phyloP scores from a whole-genome alignment of 2,113 vertebrate species.

The Gallinago paraguaiae region DNA sequence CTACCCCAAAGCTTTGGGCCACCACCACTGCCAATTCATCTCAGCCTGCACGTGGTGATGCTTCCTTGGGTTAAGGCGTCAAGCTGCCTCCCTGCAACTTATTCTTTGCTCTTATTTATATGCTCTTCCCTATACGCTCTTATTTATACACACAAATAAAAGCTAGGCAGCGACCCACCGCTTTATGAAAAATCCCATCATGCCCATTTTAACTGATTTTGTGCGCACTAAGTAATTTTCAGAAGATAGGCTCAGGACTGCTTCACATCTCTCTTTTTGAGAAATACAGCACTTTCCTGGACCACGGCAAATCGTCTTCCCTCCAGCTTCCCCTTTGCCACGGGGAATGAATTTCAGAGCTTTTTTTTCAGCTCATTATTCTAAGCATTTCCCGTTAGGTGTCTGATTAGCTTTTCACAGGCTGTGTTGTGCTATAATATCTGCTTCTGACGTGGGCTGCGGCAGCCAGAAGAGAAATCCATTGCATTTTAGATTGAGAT shows the following conservation, averaged over 20 bases:
- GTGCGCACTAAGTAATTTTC: not conserved
- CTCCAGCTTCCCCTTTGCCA: not conserved
- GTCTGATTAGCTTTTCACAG: not conserved
- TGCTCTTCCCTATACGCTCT: rapidly evolving
- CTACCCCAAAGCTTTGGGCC: not conserved
- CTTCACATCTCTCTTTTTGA: not conserved
- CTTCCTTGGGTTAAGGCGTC: not conserved
- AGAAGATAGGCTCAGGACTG: not conserved
- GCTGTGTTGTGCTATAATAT: not conserved
- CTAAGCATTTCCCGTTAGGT: not conserved
- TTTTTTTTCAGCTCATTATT: slow-evolving; percentile 17
- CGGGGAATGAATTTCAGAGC: not conserved
- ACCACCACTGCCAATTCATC: rapidly evolving
- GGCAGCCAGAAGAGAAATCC: not conserved
- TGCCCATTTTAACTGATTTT: not conserved
- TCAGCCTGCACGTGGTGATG: not conserved
- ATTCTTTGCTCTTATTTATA: not conserved
- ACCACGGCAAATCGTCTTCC: not conserved
- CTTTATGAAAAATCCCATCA: not conserved
- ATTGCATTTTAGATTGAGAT: not conserved
- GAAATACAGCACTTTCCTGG: not conserved
- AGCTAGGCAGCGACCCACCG: not conserved
- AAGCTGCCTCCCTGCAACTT: not conserved
- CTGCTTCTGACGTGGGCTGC: not conserved
- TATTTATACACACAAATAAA: not conserved